phyloP scores from a whole-genome alignment of 1,140 invertebrate species.

The Lucilia cuprina region DNA sequence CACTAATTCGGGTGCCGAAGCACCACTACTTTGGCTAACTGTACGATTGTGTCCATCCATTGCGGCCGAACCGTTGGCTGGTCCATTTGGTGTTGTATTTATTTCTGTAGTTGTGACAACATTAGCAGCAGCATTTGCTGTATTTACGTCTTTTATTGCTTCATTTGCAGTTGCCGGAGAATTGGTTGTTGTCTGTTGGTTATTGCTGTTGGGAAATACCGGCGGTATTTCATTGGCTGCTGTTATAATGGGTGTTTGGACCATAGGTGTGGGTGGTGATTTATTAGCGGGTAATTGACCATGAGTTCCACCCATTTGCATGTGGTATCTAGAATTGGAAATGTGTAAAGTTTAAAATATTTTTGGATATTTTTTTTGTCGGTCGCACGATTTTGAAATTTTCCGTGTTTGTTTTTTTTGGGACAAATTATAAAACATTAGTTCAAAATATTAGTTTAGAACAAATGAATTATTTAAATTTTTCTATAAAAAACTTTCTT shows the following conservation, averaged over 20 bases:
- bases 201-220: conserved; percentile 47
- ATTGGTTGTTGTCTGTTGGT: background rate
- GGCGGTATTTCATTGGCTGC: conserved; percentile 42
- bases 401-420: no score
- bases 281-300: conserved; percentile 65
- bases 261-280: conserved; percentile 70
- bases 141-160: background rate
- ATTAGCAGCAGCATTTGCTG: background rate
- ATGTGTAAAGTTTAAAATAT: no score
- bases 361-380: no score
- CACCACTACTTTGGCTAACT: conserved; percentile 66
- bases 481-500: no score
- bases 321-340: conserved; percentile 73
- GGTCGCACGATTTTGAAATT: no score
- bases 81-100: background rate
- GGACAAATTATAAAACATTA: no score
- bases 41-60: conserved; percentile 67
- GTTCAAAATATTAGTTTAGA: no score
- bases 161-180: conserved; percentile 1
- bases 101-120: background rate
- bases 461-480: no score
- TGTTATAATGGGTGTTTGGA: conserved; percentile 70
- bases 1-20: conserved; percentile 54
- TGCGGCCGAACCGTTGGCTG: background rate
- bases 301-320: conserved; percentile 70